Percentiles rank a stretch among this genome's conserved stretches.
These are phyloP conservation scores for Panzeria rudis DNA, from an alignment of 2,888 invertebrate species.

Conservation along the genomic window DNA sequence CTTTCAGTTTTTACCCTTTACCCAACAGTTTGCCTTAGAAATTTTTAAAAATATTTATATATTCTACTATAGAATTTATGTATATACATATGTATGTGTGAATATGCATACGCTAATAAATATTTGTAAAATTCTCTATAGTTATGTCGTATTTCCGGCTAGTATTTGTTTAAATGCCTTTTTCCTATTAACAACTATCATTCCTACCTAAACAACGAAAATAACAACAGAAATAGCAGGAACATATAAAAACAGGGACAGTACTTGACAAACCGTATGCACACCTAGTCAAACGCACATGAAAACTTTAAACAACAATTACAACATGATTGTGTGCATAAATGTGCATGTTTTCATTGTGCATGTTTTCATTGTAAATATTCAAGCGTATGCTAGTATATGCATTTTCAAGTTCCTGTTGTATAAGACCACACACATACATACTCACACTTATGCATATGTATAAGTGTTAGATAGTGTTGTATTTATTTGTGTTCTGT, in stretches of 20 bases:
- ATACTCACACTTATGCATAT: not conserved
- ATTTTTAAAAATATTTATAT: no score
- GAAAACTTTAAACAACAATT: constrained; percentile 25
- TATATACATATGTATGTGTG: not conserved
- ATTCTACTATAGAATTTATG: no score
- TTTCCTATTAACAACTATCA: constrained; percentile 45
- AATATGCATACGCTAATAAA: constrained; percentile 25
- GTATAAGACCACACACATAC: not conserved
- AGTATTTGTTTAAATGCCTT: constrained; percentile 62
- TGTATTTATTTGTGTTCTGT: constrained; percentile 1
- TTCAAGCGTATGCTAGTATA: constrained; percentile 24
- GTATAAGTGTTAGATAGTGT: constrained; percentile 21
- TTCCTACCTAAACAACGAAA: no score
- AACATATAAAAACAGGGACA: constrained; percentile 31
- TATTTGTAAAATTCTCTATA: constrained; percentile 50
- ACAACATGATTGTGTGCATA: constrained; percentile 46
- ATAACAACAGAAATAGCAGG: constrained; percentile 15
- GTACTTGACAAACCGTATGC: constrained; percentile 11
- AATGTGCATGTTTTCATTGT: constrained; percentile 63
- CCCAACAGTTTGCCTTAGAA: no score
- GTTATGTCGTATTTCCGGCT: constrained; percentile 61
- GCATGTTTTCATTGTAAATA: constrained; percentile 68
- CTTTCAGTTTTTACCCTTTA: no score
- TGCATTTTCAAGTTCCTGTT: constrained; percentile 10
- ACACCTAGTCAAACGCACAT: not conserved